These are phyloP conservation scores for Diadema setosum DNA, from an alignment of 35 echinoderm and acorn worm genomes.

Conservation along the genomic window DNA sequence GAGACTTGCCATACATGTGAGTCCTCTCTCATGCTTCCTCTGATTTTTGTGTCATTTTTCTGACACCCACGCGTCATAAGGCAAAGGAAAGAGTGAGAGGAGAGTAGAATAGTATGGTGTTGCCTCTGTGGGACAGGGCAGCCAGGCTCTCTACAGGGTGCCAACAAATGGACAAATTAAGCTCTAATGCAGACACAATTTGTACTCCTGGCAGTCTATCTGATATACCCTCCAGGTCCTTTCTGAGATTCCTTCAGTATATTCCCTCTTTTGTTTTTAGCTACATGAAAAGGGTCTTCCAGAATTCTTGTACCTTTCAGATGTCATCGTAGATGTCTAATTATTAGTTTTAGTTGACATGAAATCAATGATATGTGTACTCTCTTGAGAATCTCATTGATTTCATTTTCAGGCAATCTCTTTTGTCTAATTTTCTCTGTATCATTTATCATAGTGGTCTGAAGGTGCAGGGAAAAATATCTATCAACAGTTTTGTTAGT, in stretches of 20 bases:
- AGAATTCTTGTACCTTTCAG: background rate
- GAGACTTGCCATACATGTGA: background rate
- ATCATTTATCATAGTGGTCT: no score
- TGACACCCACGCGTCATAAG: no score
- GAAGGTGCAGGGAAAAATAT: no score
- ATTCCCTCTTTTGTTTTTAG: background rate
- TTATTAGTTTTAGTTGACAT: background rate
- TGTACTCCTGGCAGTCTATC: background rate
- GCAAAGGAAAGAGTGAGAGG: background rate
- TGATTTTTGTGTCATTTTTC: no score
- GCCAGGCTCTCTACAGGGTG: background rate
- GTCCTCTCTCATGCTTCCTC: background rate
- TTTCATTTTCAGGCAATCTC: no score
- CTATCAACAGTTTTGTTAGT: no score
- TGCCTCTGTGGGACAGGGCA: no score
- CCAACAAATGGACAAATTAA: conserved; percentile 20
- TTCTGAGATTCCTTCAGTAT: background rate
- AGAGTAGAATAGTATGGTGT: no score
- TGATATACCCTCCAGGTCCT: background rate
- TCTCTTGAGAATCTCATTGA: no score
- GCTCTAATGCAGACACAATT: background rate
- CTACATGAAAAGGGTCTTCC: background rate
- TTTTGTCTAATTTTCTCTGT: no score
- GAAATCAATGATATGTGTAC: no score
- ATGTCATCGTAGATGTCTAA: background rate